Base-by-base conservation (phyloP, 2,113 vertebrate genomes). In the Drymodes brunneopygia region DNA sequence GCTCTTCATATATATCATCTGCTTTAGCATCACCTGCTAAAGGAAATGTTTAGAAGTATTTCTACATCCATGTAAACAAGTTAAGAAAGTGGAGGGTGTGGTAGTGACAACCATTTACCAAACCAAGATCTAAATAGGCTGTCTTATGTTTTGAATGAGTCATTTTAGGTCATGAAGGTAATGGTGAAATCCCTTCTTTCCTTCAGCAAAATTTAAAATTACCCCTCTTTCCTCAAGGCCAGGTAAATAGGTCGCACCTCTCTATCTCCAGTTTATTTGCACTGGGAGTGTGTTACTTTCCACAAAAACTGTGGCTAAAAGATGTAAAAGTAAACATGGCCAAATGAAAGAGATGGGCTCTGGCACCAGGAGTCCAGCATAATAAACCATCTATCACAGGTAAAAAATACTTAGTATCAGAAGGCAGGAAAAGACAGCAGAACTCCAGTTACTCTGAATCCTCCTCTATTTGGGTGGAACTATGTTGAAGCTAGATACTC, bases 91-190 rank as follows among this genome's bases (percentile, higher is more conserved):
- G 80, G 80, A 91, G 86, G 82, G 84, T 91, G 73, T 88, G 81
- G 95, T 80, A 95, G 95, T 75, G 22, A 69, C 70, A 92, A 61
- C 33, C 50, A 48, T 92, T 91, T 96, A 92, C 69, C 90, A 85
- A 89, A 84, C 23, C n/a, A 86, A 92, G 72, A 90, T 95, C 77
- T 94, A 78, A 96, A 95, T 25, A 95, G 75, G 88, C 70, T 80
- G 92, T 80, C 91, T 97, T 97, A 96, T 95, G 61, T 97, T 94
- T n/a, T 27, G 58, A 81, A 91, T 58, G 81, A 95, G 33, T 73
- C 42, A 79, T 81, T 95, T 80, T 66, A 91, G 88, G 81, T 73
- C 91, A 79, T 42, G 65, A 29, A 86, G 79, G 93, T 66, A 53
- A 75, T 44, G 57, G 28, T 83, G 70, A 48, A 57, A 83, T 45